Evolutionary conservation across 2,113 vertebrate species (phyloP).

Genomic region (Pitta sordida): DNA sequence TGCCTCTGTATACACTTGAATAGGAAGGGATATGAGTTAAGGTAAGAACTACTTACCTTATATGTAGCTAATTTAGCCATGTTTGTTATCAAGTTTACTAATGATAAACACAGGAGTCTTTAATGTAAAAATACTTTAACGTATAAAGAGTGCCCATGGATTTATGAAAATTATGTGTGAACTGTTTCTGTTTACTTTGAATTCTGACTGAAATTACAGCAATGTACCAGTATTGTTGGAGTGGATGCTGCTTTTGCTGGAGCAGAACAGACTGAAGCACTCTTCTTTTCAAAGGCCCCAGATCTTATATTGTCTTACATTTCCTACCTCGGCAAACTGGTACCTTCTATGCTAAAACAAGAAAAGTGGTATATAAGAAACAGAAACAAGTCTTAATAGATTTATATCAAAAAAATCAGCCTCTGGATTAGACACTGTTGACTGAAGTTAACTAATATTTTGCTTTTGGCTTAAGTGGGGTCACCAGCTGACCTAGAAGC

Average conservation of each 20-base stretch:
- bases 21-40: neutral
- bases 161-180: neutral
- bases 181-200: neutral
- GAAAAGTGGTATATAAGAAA: neutral
- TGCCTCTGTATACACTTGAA: neutral
- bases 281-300: neutral
- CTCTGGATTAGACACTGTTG: neutral
- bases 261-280: neutral
- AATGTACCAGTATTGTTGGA: neutral
- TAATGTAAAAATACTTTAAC: neutral
- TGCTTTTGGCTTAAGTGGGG: neutral
- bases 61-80: neutral
- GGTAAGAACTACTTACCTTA: neutral
- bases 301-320: neutral
- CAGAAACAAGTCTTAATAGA: neutral
- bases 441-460: neutral
- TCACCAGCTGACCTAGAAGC: neutral
- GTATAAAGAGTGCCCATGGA: neutral
- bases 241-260: neutral
- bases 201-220: neutral
- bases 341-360: neutral
- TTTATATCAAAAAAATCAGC: neutral
- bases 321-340: neutral
- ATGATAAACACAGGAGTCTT: neutral
- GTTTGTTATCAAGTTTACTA: neutral